phyloP scores from a whole-genome alignment of 2,888 invertebrate species.

The Lasioglossum oenotherae region DNA sequence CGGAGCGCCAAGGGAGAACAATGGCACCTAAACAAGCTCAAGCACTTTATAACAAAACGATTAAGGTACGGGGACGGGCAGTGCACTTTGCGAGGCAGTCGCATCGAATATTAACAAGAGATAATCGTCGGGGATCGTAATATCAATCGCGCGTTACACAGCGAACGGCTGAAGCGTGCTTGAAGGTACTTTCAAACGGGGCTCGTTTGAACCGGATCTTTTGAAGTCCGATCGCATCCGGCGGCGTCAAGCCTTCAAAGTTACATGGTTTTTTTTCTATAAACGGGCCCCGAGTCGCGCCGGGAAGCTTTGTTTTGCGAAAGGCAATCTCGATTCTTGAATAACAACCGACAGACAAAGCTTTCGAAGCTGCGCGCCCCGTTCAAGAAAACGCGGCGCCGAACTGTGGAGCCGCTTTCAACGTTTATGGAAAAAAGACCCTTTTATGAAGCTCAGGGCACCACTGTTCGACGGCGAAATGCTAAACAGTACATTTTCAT shows the following conservation, averaged over 20 bases:
- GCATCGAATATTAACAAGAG: neutral
- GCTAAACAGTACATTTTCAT: neutral
- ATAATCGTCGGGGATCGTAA: neutral
- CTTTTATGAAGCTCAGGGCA: neutral
- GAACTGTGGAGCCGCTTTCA: neutral
- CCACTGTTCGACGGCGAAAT: neutral
- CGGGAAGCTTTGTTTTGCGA: neutral
- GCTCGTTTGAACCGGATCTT: neutral
- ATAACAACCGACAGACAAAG: neutral
- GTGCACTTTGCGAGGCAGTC: neutral
- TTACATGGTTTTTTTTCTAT: neutral
- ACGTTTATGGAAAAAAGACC: neutral
- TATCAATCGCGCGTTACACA: neutral
- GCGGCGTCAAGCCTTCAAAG: neutral
- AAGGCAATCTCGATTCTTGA: slow-evolving; percentile 1
- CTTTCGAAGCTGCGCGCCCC: neutral
- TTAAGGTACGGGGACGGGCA: neutral
- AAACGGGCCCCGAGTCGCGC: neutral
- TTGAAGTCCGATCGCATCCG: neutral
- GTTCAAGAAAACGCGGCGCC: neutral
- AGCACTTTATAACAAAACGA: neutral
- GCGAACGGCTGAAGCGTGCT: neutral
- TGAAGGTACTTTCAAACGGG: neutral
- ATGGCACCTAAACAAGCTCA: neutral
- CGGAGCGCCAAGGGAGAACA: neutral